A percentile compares a stretch with the other conserved stretches of the same genome.
These are phyloP conservation scores for Itoplectis maculator DNA, from an alignment of 2,888 invertebrate species.

Conservation along the genomic window DNA sequence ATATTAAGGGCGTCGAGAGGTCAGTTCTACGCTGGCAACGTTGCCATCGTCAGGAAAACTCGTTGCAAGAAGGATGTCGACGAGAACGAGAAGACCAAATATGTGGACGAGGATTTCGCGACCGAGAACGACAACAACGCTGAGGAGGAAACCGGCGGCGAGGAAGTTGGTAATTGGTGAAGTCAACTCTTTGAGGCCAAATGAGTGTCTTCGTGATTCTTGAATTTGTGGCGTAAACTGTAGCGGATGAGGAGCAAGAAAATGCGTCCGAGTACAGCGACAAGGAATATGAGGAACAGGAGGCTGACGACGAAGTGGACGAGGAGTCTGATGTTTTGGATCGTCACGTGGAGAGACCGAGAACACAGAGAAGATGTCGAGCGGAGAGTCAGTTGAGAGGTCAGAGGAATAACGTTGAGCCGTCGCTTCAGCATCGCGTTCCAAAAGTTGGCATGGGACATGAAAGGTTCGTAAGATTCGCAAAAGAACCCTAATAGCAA, in stretches of 20 bases:
- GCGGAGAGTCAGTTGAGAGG: conserved; percentile 32
- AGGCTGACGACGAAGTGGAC: conserved; percentile 76
- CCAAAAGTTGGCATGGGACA: conserved; percentile 16
- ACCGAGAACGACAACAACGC: conserved; percentile 64
- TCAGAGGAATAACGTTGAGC: conserved; percentile 22
- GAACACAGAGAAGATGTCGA: conserved; percentile 47
- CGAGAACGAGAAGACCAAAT: conserved; percentile 68
- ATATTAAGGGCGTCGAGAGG: conserved; percentile 54
- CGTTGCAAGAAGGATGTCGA: conserved; percentile 68
- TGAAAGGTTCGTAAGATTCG: too few species aligned
- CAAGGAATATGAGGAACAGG: conserved; percentile 76
- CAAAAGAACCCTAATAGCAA: too few species aligned
- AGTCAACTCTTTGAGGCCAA: neutral
- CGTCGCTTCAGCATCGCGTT: conserved; percentile 45
- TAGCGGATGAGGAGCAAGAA: conserved; percentile 40
- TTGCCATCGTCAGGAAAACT: conserved; percentile 67
- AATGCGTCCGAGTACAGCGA: conserved; percentile 63
- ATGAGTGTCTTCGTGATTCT: too few species aligned
- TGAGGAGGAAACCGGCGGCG: conserved; percentile 58
- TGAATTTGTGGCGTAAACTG: neutral
- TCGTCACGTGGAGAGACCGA: conserved; percentile 40
- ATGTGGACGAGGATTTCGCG: too few species aligned
- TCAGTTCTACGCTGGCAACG: conserved; percentile 57
- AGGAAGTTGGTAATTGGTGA: conserved; percentile 62
- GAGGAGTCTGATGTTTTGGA: conserved; percentile 74